These are phyloP conservation scores for Pangasius krempfi DNA, from an alignment of 2,797 vertebrate genomes.

Conservation along the genomic window DNA sequence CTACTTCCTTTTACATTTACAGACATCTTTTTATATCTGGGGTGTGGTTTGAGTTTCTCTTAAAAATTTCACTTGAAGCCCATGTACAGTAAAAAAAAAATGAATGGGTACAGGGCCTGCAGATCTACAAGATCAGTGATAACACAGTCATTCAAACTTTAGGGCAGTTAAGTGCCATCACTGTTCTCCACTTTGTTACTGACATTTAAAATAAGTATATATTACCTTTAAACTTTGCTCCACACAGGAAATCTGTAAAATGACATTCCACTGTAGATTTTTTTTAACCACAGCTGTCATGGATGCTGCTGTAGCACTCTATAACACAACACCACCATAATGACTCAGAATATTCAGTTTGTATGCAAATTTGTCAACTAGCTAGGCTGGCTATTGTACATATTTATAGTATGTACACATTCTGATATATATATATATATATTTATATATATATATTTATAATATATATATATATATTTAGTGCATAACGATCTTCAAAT, in stretches of 20 bases:
- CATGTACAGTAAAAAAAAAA: background rate
- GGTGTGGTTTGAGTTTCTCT: background rate
- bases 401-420: background rate
- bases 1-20: background rate
- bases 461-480: background rate
- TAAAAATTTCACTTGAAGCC: background rate
- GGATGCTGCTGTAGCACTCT: background rate
- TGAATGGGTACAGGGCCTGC: background rate
- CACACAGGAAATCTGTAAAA: background rate
- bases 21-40: background rate
- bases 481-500: background rate
- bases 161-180: background rate
- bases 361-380: background rate
- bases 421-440: background rate
- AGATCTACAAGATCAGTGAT: background rate
- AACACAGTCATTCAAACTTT: background rate
- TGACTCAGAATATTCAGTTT: background rate
- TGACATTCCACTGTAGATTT: background rate
- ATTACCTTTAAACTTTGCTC: background rate
- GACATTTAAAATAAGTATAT: background rate
- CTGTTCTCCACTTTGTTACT: background rate
- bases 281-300: background rate
- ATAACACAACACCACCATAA: background rate
- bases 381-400: background rate
- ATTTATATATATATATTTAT: too few relatives aligned